Base-by-base conservation (phyloP, 2,888 invertebrate genomes). In the Agonopterix subpropinquella region DNA sequence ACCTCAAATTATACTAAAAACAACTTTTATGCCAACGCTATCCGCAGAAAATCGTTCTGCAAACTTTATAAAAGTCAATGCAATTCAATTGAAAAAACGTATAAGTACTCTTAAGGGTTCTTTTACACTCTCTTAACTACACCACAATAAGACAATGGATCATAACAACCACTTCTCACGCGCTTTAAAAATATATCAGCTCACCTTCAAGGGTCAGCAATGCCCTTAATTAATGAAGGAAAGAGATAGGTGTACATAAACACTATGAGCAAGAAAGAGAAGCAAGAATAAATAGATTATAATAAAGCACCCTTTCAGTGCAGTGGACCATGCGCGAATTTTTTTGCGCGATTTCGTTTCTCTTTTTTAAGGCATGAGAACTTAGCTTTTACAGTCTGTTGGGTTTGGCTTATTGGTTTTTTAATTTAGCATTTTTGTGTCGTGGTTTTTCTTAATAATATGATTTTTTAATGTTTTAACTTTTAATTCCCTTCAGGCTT, bases 121-220 rank as follows among this genome's bases (percentile, higher is more conserved):
- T 78, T 57, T 56, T 60, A 67, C 68, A 68, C 73, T 74, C 67
- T 59, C 61, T 53, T 68, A 63, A 70, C 67, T 53, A 61, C 61
- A 52, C 58, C 58, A 75, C 65, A 78, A 78, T 77, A 77, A 84
- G 73, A 86, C 80, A 86, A 86, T 76, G 73, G 75, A 77, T 79
- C 80, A 80, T 69, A 80, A 80, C 75, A 79, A 77, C 77, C 75
- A 71, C 83, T 80, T 74, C 74, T 77, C 71, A 75, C 74, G 73
- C 65, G 71, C 77, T 74, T 64, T 48, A 58, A 64, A 68, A 73
- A 51, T 48, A 51, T 74, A 77, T 74, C 70, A 61, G 65, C 67
- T 73, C 70, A 68, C 73, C 70, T 77, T 73, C 63, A 67, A 74
- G 80, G 80, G 83, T 80, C 83, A 78, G 77, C 67, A 39, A 78